Evolutionary conservation across 2,888 invertebrate genomes (phyloP).

Genomic region (Adineta ricciae): DNA sequence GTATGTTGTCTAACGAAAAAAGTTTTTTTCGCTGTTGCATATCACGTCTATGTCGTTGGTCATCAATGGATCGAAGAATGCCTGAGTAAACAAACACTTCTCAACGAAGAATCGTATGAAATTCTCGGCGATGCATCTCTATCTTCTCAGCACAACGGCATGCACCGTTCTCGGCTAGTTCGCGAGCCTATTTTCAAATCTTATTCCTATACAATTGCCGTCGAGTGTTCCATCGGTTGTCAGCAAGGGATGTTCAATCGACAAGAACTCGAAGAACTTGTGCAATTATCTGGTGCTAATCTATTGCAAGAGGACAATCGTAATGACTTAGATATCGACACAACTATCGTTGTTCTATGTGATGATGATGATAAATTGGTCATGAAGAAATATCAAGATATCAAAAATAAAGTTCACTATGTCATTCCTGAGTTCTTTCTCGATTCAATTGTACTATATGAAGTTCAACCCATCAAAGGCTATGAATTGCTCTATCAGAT

Average conservation of each 20-base stretch:
- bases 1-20: background rate
- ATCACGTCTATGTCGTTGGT: background rate
- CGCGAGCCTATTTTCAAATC: background rate
- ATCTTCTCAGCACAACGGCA: background rate
- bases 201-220: background rate
- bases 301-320: background rate
- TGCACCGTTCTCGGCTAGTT: background rate
- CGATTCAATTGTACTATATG: background rate
- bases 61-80: conserved; percentile 3
- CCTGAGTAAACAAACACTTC: background rate
- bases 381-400: background rate
- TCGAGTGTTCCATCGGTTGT: background rate
- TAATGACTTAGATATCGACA: background rate
- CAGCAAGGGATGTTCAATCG: background rate
- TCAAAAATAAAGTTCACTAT: background rate
- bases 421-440: background rate
- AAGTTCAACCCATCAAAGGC: background rate
- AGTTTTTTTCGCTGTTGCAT: background rate
- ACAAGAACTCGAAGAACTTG: background rate
- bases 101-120: background rate
- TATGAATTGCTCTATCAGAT: background rate
- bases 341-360: background rate
- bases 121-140: background rate
- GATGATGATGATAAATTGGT: background rate
- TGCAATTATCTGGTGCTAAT: background rate